phyloP scores from a whole-genome alignment of 2,113 vertebrate species.

The Ibidorhyncha struthersii region DNA sequence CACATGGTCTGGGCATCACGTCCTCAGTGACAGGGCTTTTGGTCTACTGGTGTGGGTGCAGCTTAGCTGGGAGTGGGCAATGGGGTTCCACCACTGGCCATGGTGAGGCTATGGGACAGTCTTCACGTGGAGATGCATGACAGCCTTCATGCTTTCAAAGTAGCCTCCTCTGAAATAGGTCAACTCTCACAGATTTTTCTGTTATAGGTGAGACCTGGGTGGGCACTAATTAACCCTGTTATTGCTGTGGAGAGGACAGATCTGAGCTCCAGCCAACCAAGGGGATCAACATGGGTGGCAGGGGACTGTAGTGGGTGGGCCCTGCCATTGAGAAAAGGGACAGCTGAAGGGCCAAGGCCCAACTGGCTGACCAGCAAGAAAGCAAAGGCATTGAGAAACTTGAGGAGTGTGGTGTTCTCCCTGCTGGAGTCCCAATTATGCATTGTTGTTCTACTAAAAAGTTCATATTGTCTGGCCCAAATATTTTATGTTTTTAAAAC shows the following conservation, averaged over 20 bases:
- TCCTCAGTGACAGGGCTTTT: background rate
- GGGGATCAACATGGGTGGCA: fast-evolving
- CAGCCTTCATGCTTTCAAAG: background rate
- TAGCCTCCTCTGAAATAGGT: background rate
- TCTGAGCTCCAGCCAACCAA: background rate
- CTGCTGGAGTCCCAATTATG: background rate
- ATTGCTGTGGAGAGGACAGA: background rate
- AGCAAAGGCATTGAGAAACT: background rate
- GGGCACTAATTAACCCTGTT: background rate
- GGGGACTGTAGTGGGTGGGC: background rate
- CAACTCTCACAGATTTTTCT: background rate
- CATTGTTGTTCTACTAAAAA: background rate
- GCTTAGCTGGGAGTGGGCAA: fast-evolving
- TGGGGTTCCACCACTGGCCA: background rate
- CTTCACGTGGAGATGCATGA: background rate
- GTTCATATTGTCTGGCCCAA: background rate
- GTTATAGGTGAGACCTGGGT: background rate
- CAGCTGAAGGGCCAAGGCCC: background rate
- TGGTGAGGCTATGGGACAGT: fast-evolving
- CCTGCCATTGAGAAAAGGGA: background rate
- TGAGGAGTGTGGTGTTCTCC: background rate
- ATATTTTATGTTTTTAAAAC: background rate
- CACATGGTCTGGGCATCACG: fast-evolving
- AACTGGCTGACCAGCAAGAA: background rate
- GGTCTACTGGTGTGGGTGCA: background rate